These are phyloP conservation scores for Hypothenemus hampei DNA, from an alignment of 1,140 invertebrate species.

Conservation along the genomic window DNA sequence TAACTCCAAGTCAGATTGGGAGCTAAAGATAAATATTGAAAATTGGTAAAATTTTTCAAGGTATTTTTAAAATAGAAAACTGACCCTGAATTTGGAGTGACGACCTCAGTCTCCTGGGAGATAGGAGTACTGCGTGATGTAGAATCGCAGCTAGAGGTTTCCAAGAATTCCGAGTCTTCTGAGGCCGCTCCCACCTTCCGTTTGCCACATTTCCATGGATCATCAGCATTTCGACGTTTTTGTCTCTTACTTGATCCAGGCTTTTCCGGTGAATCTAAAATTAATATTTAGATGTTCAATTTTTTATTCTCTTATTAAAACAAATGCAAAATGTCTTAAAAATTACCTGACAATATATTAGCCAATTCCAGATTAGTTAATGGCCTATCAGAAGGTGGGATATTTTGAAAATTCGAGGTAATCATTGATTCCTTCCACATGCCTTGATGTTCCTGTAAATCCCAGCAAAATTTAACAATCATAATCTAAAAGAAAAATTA, in stretches of 20 bases:
- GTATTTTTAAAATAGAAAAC: background rate
- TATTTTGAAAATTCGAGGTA: conserved; percentile 40
- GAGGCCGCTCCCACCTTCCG: conserved; percentile 48
- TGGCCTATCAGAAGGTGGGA: conserved; percentile 37
- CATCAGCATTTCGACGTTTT: conserved; percentile 50
- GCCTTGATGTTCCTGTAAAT: conserved; percentile 33
- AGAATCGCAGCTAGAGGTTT: conserved; percentile 63
- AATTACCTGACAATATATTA: conserved; percentile 37
- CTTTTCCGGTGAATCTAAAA: conserved; percentile 30
- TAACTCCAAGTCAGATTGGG: conserved; percentile 59
- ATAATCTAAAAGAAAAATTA: background rate
- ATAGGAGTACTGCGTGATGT: conserved; percentile 55
- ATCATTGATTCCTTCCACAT: conserved; percentile 42
- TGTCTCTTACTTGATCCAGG: conserved; percentile 32
- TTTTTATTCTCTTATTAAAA: background rate
- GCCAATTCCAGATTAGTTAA: conserved; percentile 40
- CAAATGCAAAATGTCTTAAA: background rate
- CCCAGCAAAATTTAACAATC: background rate
- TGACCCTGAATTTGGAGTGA: conserved; percentile 50
- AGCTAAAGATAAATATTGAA: conserved; percentile 44
- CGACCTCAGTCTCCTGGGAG: conserved; percentile 48
- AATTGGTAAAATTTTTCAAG: too few species aligned
- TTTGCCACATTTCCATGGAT: conserved; percentile 52
- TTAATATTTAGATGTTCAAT: background rate
- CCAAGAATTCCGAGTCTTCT: conserved; percentile 50